Percentiles rank a stretch among this genome's conserved stretches.
These are phyloP conservation scores for Pollicipes pollicipes DNA, from an alignment of 1,140 invertebrate species.

Conservation along the genomic window DNA sequence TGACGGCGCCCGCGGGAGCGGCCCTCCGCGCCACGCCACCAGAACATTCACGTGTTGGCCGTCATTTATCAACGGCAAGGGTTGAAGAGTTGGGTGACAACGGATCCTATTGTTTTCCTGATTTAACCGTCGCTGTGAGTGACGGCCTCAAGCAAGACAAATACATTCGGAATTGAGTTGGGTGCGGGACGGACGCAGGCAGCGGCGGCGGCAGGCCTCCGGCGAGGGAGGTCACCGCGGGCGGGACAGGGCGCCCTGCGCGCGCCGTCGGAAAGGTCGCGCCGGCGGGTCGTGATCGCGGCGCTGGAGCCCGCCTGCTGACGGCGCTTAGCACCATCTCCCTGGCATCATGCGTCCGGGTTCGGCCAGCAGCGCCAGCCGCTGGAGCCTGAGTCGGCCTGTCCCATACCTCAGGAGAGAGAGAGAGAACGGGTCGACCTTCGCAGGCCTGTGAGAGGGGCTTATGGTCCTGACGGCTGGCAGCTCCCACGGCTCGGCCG, in stretches of 20 bases:
- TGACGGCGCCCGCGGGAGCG: too few relatives aligned
- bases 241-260: too few relatives aligned
- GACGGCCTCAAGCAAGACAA: neutral
- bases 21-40: neutral
- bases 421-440: too few relatives aligned
- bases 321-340: too few relatives aligned
- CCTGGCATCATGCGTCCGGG: too few relatives aligned
- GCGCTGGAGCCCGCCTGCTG: neutral
- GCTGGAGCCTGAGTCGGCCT: too few relatives aligned
- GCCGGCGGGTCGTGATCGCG: too few relatives aligned
- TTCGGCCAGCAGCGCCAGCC: too few relatives aligned
- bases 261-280: neutral
- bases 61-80: neutral
- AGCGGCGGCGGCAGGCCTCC: neutral
- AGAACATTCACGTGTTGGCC: neutral
- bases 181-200: neutral
- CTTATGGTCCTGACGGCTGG: neutral
- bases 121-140: neutral
- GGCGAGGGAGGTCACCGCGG: neutral
- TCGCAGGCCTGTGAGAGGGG: too few relatives aligned
- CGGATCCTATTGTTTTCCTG: constrained; percentile 1
- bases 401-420: too few relatives aligned
- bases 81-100: neutral
- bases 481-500: neutral
- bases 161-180: constrained; percentile 2